phyloP scores from a whole-genome alignment of 2,113 vertebrate genomes.

The Pterocles orientalis region DNA sequence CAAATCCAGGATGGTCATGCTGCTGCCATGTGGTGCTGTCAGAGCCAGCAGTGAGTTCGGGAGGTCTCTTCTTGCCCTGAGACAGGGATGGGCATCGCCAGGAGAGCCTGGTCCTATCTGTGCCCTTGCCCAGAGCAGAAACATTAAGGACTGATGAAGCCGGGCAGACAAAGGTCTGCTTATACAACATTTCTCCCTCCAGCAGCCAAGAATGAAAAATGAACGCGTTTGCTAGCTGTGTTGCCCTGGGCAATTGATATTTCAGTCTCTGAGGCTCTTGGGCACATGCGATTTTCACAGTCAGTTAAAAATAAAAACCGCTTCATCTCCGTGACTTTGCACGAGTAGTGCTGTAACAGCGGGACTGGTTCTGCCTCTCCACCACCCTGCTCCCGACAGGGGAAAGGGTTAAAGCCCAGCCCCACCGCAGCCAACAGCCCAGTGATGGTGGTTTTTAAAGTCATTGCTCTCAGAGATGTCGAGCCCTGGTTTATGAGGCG shows the following conservation, averaged over 20 bases:
- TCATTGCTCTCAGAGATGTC: neutral
- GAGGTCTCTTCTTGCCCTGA: neutral
- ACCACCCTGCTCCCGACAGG: neutral
- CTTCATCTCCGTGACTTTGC: neutral
- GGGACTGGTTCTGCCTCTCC: neutral
- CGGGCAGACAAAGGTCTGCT: neutral
- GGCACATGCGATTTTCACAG: neutral
- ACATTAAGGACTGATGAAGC: neutral
- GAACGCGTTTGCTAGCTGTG: neutral
- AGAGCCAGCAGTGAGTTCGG: neutral
- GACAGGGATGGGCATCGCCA: neutral
- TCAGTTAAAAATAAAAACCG: neutral
- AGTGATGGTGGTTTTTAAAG: neutral
- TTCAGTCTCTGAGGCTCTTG: neutral
- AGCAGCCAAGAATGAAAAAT: neutral
- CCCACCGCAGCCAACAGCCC: neutral
- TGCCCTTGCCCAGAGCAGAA: neutral
- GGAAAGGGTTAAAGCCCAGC: neutral
- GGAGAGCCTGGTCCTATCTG: neutral
- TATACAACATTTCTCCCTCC: neutral
- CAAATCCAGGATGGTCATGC: neutral
- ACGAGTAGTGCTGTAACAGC: accelerated
- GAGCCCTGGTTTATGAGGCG: neutral
- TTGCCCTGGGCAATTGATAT: neutral
- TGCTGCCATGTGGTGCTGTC: neutral